Base-by-base conservation (phyloP, 2,797 vertebrate species). In the Sciurus carolinensis region DNA sequence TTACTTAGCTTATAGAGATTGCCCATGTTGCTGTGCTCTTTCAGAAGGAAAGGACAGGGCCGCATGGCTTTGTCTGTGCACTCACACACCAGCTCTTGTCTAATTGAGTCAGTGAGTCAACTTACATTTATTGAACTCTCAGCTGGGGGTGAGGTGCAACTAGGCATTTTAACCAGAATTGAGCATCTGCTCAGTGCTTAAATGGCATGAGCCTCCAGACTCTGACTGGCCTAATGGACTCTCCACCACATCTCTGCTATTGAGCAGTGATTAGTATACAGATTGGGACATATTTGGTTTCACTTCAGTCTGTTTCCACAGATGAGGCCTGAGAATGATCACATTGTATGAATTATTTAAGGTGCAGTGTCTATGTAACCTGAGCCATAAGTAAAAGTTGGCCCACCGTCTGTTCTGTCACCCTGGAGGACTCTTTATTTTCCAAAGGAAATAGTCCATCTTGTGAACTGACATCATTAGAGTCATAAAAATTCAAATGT, bases 331-430 rank as follows among this genome's bases (percentile, higher is more conserved):
- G 44, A 95, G 90, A 98, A 97, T 98, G 97, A 98, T 98, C 97
- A 90, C 94, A 97, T 96, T 66, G 1, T 97, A 97, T 98, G 96
- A 98, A 98, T 98, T 99, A 98, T 98, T 98, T 98, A 98, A 98
- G 97, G 97, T 94, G 64, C 95, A 97, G 94, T 84, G 85, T 95
- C 97, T 98, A 66, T 98, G 97, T 98, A 98, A 98, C 98, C 72
- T 10, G 97, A 98, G 90, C 96, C 97, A 95, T 97, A 95, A 72
- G 89, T 98, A 98, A 98, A 98, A 97, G 95, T 97, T 98, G 97
- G 94, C 79, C 92, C 83, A 93, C 97, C 64, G 1, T 98, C 98
- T 98, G 97, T 98, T 98, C 97, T 97, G 92, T 95, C 95, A 97
- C 64, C 97, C 98, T 72, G 39, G 10, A 98, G 97, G 96, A 95